These are phyloP conservation scores for Amphilophus citrinellus DNA, from an alignment of 2,113 vertebrate genomes.

Conservation along the genomic window DNA sequence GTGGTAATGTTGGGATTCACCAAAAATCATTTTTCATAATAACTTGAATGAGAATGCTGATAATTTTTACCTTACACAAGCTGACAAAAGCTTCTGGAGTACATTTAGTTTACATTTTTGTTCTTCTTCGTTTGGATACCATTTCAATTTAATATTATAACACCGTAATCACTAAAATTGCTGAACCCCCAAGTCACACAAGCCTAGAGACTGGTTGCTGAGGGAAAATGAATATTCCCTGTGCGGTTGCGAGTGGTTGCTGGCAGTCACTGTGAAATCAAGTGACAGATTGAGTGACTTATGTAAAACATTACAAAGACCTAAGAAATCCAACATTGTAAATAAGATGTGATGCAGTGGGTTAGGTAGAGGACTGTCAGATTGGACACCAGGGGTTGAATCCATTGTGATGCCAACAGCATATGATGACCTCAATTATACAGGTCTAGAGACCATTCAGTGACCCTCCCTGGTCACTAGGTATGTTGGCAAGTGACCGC, in stretches of 20 bases:
- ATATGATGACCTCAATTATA: background rate
- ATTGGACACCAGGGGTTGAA: no score
- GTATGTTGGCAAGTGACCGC: no score
- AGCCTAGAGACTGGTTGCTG: background rate
- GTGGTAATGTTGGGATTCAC: constrained; percentile 30
- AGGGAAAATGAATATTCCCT: no score
- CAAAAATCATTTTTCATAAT: constrained; percentile 44
- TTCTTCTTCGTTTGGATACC: background rate
- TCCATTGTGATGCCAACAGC: no score
- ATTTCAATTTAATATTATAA: background rate
- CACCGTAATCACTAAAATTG: background rate
- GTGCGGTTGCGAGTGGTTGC: background rate
- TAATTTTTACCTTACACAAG: constrained; percentile 18
- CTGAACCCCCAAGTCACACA: background rate
- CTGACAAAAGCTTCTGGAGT: constrained; percentile 17
- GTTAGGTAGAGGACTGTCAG: no score
- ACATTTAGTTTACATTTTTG: constrained; percentile 9
- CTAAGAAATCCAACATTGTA: no score
- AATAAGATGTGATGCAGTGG: no score
- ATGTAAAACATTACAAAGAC: no score
- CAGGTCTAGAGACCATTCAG: background rate
- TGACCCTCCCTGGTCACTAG: background rate
- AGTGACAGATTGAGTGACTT: no score
- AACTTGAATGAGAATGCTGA: constrained; percentile 16
- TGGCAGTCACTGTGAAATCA: background rate